phyloP scores from a whole-genome alignment of 2,888 invertebrate genomes.

The Dugesia japonica region DNA sequence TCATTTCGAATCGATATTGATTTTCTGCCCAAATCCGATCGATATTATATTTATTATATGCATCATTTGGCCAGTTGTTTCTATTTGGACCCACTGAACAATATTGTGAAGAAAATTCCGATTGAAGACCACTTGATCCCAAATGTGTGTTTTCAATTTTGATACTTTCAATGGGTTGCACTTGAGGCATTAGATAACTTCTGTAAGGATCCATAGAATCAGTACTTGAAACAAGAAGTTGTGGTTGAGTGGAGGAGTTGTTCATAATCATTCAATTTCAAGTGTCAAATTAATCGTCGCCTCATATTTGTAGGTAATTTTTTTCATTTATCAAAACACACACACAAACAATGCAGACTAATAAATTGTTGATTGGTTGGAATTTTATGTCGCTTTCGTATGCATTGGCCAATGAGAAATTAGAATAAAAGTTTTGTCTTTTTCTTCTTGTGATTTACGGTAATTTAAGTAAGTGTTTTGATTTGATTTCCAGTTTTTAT shows the following conservation, averaged over 20 bases:
- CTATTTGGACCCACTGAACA: neutral
- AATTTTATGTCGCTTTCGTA: neutral
- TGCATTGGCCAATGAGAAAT: neutral
- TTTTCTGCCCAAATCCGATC: neutral
- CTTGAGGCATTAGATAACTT: slow-evolving; percentile 20
- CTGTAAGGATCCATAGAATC: slow-evolving; percentile 11
- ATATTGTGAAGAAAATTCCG: neutral
- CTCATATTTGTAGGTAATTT: slow-evolving; percentile 7
- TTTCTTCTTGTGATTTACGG: neutral
- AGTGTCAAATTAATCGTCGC: slow-evolving; percentile 16
- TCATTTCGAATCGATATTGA: neutral
- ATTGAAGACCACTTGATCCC: slow-evolving; percentile 16
- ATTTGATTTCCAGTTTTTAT: neutral
- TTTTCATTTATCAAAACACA: neutral
- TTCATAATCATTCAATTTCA: slow-evolving; percentile 8
- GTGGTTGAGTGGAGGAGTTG: slow-evolving; percentile 10
- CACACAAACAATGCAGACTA: neutral
- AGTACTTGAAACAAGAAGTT: slow-evolving; percentile 9
- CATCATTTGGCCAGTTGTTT: neutral
- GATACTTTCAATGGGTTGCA: neutral
- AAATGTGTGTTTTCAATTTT: neutral
- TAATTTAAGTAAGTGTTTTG: neutral
- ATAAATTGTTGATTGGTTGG: neutral
- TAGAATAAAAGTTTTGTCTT: neutral
- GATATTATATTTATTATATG: neutral